These are phyloP conservation scores for Cathartes aura DNA, from an alignment of 2,113 vertebrate species.

Conservation along the genomic window DNA sequence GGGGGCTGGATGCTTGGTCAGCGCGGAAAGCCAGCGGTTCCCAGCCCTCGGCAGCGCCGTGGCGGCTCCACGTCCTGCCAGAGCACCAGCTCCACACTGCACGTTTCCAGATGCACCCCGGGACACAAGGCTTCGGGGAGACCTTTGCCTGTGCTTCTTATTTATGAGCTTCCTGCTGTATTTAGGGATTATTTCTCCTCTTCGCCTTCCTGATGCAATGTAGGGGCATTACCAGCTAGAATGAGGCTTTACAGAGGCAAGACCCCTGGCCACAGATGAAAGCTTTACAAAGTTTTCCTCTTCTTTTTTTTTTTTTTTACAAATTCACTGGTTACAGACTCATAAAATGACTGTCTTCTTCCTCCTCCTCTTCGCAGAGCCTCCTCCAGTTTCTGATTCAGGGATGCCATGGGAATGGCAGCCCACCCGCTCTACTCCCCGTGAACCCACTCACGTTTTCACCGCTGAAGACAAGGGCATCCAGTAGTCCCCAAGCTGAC, in stretches of 20 bases:
- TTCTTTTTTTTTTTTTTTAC: neutral
- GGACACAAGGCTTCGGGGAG: rapidly evolving
- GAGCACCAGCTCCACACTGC: rapidly evolving
- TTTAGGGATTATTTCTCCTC: neutral
- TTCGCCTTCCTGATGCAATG: neutral
- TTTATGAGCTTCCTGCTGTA: neutral
- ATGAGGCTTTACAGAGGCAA: neutral
- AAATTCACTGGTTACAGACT: neutral
- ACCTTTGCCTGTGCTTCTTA: neutral
- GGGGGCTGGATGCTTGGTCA: neutral
- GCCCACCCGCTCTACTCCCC: neutral
- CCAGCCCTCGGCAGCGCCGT: neutral
- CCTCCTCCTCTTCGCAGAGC: neutral
- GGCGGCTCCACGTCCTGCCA: neutral
- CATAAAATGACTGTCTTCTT: neutral
- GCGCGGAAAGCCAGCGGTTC: neutral
- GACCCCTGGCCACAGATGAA: neutral
- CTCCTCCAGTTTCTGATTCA: neutral
- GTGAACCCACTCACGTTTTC: neutral
- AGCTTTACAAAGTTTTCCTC: neutral
- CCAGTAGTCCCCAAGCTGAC: neutral
- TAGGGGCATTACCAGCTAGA: neutral
- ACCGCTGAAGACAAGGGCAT: neutral
- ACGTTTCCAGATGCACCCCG: rapidly evolving
- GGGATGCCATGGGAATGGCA: rapidly evolving